phyloP scores from a whole-genome alignment of 2,888 invertebrate species.

The Physocephala rufipes region DNA sequence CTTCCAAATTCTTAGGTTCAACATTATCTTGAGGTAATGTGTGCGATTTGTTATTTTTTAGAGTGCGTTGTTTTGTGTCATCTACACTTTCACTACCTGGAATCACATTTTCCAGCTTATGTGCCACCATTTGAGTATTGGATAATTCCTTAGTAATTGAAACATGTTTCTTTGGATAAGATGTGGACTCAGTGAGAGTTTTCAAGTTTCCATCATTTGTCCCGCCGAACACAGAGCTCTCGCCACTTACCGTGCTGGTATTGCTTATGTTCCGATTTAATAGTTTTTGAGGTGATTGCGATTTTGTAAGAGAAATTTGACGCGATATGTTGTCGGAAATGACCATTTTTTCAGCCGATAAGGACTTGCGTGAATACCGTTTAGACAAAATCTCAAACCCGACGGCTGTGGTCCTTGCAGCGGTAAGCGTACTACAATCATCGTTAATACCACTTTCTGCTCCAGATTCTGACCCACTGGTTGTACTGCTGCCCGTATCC shows the following conservation, averaged over 20 bases:
- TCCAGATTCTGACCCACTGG: constrained; percentile 49
- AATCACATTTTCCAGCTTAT: constrained; percentile 41
- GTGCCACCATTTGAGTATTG: background rate
- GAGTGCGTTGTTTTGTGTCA: constrained; percentile 21
- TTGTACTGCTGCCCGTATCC: constrained; percentile 52
- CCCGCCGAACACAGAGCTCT: constrained; percentile 19
- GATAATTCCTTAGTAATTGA: constrained; percentile 31
- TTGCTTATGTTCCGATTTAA: constrained; percentile 47
- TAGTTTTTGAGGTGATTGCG: constrained; percentile 50
- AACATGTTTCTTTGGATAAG: background rate
- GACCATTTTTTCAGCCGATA: background rate
- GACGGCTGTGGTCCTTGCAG: constrained; percentile 1
- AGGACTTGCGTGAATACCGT: constrained; percentile 53
- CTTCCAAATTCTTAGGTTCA: background rate
- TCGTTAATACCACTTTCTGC: constrained; percentile 46
- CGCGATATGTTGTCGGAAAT: constrained; percentile 44
- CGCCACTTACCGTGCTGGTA: constrained; percentile 36
- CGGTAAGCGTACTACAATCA: constrained; percentile 39
- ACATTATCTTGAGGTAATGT: background rate
- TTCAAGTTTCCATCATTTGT: constrained; percentile 32
- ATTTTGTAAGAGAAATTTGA: constrained; percentile 46
- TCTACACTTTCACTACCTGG: constrained; percentile 39
- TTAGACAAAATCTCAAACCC: constrained; percentile 44
- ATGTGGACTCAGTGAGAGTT: constrained; percentile 29
- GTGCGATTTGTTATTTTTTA: constrained; percentile 20